Conservation (phyloP, 1,140 invertebrate species). For the Atta cephalotes region DNA sequence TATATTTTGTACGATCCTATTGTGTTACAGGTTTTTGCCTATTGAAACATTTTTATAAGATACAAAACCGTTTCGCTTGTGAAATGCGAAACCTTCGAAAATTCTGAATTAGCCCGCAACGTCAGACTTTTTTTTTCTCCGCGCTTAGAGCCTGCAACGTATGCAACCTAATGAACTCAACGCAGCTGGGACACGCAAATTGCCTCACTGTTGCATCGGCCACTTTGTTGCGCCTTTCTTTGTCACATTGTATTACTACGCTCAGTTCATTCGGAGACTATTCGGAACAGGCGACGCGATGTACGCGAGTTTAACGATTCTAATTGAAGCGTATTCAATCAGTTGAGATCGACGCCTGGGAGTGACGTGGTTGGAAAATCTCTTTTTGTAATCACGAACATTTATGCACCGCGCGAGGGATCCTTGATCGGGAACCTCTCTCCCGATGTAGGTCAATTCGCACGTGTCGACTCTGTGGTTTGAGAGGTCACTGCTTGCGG, state of each 20-base stretch:
- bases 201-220: slow-evolving; percentile 9
- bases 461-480: slow-evolving; percentile 52
- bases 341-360: background rate
- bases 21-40: background rate
- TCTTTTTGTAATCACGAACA: slow-evolving; percentile 25
- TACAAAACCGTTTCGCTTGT: background rate
- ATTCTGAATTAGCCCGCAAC: background rate
- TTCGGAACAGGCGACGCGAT: background rate
- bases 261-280: background rate
- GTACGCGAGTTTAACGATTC: slow-evolving; percentile 6
- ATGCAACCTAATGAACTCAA: slow-evolving; percentile 3
- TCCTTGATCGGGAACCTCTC: slow-evolving; percentile 24
- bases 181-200: slow-evolving; percentile 25
- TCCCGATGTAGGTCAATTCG: slow-evolving; percentile 47
- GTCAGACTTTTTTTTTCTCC: background rate
- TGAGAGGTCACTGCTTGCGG: slow-evolving; percentile 42
- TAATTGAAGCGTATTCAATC: slow-evolving; percentile 36
- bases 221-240: background rate
- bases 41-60: background rate
- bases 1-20: background rate
- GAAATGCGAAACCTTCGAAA: background rate
- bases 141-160: background rate
- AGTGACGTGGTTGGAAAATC: background rate
- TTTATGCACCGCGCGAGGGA: background rate
- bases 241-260: background rate